Percentiles rank a stretch among this genome's conserved stretches.
phyloP scores from a whole-genome alignment of 2,888 invertebrate genomes.

The Caenorhabditis doughertyi region DNA sequence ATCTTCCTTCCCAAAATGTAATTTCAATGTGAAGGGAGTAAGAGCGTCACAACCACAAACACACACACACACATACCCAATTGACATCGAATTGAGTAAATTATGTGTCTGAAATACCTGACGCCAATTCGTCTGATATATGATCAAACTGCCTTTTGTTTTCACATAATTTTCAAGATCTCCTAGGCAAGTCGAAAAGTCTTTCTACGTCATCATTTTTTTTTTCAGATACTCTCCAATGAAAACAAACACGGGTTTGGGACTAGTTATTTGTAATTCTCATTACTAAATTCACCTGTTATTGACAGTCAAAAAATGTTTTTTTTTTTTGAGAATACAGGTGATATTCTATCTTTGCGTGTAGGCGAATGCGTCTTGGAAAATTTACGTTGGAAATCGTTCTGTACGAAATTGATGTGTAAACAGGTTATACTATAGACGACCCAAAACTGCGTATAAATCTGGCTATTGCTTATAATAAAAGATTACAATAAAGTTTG shows the following conservation, averaged over 20 bases:
- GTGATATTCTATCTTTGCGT: not conserved
- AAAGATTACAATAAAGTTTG: too few relatives aligned
- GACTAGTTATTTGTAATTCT: constrained; percentile 11
- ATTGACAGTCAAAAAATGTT: not conserved
- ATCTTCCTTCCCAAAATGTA: constrained; percentile 47
- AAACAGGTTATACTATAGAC: too few relatives aligned
- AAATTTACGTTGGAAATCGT: too few relatives aligned
- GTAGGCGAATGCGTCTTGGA: too few relatives aligned
- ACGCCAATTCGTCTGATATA: constrained; percentile 25
- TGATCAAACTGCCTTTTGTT: constrained; percentile 20
- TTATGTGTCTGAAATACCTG: constrained; percentile 50
- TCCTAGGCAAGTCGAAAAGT: not conserved
- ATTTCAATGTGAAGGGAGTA: constrained; percentile 31
- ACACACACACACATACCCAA: too few relatives aligned
- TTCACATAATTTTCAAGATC: not conserved
- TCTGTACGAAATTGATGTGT: too few relatives aligned
- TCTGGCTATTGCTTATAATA: too few relatives aligned
- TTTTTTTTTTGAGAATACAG: constrained; percentile 17
- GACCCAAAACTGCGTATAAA: too few relatives aligned
- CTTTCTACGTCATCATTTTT: constrained; percentile 24
- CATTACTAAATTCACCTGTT: constrained; percentile 47
- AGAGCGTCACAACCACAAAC: constrained; percentile 39
- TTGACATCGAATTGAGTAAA: constrained; percentile 39
- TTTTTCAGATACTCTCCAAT: not conserved
- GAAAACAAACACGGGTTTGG: not conserved